Evolutionary conservation across 2,888 invertebrate species (phyloP), one percentile per base, ranked within the genome.

Genomic region (Leucophora obtusa): DNA sequence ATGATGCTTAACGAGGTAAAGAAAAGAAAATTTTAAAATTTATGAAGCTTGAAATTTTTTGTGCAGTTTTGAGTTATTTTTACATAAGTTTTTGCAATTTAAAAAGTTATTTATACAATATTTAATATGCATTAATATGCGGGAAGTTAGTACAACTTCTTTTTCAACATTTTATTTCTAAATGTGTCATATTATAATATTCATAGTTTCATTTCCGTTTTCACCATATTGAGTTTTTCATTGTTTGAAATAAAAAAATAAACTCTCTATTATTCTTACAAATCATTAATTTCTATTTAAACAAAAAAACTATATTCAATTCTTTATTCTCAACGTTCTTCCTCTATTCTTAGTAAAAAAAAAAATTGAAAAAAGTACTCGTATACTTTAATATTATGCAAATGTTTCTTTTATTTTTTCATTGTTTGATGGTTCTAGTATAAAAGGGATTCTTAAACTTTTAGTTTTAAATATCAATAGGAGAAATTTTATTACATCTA

Each of bases 181-280:
- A 11, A 11, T 63, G n/a, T 51, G 35, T 38, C 17, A 43, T 33
- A 18, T 18, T 60, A 35, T 62, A 18, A 70, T 50, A 73, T 77
- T 60, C 43, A 60, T 69, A 70, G 47, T 60, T 51, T 70, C 73
- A 77, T 77, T 77, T 81, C 81, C 81, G 81, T 73, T 81, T 69
- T 59, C 38, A 15, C 73, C 73, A 77, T 74, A 77, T 66, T 71
- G 43, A 75, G 43, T 54, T 50, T 35, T 69, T 15, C 47, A 43
- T 18, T 43, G 14, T 54, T 8, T 21, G 47, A 11, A 60, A 60
- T 11, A 33, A 9, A 47, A 62, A 62, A 35, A 28, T 47, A 65
- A 66, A 24, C 53, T 56, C 56, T 68, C 18, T 21, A 56, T 58
- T 35, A 58, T 51, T 75, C 62, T 63, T 76, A 68, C 53, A 68